Percentiles rank a stretch among this genome's conserved stretches.
Conservation (phyloP, 1,140 invertebrate genomes). For the Cydia fagiglandana region DNA sequence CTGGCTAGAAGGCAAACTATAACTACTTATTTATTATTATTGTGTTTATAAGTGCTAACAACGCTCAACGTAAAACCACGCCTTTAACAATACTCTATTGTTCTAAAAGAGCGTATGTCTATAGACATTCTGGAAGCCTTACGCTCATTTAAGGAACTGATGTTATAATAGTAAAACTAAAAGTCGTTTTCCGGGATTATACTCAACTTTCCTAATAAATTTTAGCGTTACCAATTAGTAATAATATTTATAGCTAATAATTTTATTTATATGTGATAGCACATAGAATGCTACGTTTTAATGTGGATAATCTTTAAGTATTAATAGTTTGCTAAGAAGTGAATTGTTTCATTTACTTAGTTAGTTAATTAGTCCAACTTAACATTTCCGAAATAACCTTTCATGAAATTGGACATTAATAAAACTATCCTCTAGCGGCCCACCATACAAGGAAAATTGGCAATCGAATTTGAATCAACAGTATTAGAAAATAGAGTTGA, state of each 20-base stretch:
- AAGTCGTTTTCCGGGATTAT: neutral
- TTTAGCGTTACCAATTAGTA: neutral
- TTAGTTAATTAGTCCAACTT: too few species aligned
- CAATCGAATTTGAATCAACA: too few species aligned
- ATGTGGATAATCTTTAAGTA: too few species aligned
- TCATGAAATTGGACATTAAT: too few species aligned
- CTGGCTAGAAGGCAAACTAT: neutral
- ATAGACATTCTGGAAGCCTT: neutral
- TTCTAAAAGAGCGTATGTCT: neutral
- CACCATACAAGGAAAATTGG: too few species aligned
- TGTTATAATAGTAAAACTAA: neutral
- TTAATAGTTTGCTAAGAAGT: too few species aligned
- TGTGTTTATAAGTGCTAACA: conserved; percentile 1
- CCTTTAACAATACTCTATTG: neutral
- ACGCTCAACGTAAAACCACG: neutral
- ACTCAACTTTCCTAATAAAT: neutral
- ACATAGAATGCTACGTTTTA: too few species aligned
- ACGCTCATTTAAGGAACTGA: neutral
- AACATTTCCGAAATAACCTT: too few species aligned
- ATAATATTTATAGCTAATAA: neutral
- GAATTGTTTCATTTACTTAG: too few species aligned
- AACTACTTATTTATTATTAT: conserved; percentile 1
- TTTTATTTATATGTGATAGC: neutral
- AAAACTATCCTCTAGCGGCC: too few species aligned
- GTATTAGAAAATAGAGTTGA: too few species aligned